Percentiles rank a stretch among this genome's conserved stretches.
phyloP scores from a whole-genome alignment of 1,140 invertebrate genomes.

The Aphelenchoides fujianensis region DNA sequence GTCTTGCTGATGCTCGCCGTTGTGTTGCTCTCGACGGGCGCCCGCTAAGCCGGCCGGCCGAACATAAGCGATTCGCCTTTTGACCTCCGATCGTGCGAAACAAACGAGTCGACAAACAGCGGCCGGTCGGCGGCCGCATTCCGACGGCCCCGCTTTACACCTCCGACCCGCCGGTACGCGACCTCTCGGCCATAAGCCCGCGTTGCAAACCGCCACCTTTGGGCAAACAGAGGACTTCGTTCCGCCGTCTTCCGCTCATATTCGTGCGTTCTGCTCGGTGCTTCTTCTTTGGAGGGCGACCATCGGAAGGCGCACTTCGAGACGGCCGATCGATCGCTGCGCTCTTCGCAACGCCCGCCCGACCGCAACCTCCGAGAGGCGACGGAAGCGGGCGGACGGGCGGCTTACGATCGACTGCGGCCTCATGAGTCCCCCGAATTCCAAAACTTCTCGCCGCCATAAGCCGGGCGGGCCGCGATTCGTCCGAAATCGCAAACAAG shows the following conservation, averaged over 20 bases:
- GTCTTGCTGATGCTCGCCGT: no score
- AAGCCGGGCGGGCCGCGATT: not conserved
- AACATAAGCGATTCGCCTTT: constrained; percentile 5
- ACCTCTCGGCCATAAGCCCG: no score
- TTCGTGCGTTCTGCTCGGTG: not conserved
- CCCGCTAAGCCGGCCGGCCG: not conserved
- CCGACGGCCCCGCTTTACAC: not conserved
- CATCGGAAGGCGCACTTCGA: not conserved
- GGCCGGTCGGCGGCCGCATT: not conserved
- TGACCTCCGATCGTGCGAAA: not conserved
- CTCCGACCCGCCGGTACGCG: no score
- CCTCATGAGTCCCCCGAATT: no score
- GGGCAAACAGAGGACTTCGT: not conserved
- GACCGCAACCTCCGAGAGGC: no score
- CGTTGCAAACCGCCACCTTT: not conserved
- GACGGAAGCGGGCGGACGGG: no score
- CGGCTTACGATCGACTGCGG: not conserved
- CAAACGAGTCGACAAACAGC: not conserved
- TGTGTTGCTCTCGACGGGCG: not conserved
- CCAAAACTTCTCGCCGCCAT: not conserved
- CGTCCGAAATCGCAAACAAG: not conserved
- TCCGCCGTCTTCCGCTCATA: not conserved
- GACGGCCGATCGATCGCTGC: not conserved
- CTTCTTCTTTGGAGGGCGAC: no score
- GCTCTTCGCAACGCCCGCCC: not conserved